These are phyloP conservation scores for Autographa pulchrina DNA, from an alignment of 2,888 invertebrate species.

Conservation along the genomic window DNA sequence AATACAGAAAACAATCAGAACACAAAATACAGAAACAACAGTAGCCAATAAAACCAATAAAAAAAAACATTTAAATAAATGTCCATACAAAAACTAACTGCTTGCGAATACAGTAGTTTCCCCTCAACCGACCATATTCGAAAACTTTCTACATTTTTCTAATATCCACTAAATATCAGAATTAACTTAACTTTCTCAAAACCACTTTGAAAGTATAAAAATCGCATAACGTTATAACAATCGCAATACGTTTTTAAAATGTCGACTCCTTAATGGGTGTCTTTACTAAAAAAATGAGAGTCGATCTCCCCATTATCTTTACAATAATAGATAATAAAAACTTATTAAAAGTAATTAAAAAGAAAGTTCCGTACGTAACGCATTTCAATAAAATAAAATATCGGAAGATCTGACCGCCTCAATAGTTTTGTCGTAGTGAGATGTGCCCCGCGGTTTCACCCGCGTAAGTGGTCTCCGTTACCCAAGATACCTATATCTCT, in stretches of 20 bases:
- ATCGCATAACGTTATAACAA: neutral
- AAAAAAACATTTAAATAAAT: neutral
- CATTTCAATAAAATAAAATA: no score
- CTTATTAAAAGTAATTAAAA: constrained; percentile 46
- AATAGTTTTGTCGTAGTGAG: no score
- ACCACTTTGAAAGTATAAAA: neutral
- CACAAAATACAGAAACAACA: neutral
- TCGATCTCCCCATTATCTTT: constrained; percentile 41
- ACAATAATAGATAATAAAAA: constrained; percentile 37
- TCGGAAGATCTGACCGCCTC: no score
- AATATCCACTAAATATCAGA: constrained; percentile 9
- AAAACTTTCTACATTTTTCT: constrained; percentile 17
- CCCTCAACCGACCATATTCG: neutral
- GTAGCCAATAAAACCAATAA: neutral
- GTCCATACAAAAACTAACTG: neutral
- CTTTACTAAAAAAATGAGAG: constrained; percentile 34
- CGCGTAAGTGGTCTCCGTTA: no score
- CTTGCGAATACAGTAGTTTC: neutral
- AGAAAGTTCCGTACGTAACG: constrained; percentile 40
- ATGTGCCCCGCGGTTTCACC: no score
- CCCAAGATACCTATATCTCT: no score
- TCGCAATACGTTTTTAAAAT: constrained; percentile 7
- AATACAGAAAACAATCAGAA: neutral
- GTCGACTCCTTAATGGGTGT: constrained; percentile 29
- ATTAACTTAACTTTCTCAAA: constrained; percentile 17